A percentile compares a stretch with the other conserved stretches of the same genome.
These are phyloP conservation scores for Ciconia nigra DNA, from an alignment of 2,797 vertebrate genomes.

Conservation along the genomic window DNA sequence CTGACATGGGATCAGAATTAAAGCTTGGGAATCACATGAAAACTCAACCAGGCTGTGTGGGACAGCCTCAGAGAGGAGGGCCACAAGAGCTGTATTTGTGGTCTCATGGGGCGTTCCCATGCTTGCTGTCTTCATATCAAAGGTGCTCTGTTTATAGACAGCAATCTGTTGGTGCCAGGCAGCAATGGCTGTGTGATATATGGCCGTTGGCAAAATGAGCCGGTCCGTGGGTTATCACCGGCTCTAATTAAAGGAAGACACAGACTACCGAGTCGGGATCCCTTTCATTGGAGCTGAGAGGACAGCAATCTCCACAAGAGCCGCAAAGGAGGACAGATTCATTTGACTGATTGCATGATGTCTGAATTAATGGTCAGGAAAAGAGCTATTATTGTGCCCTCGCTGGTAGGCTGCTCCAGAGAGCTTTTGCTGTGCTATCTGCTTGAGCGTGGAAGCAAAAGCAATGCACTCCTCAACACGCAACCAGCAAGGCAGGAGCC, in stretches of 20 bases:
- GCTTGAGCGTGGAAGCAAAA: slow-evolving; percentile 56
- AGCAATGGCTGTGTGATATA: slow-evolving; percentile 75
- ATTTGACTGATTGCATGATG: slow-evolving; percentile 74
- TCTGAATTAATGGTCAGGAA: slow-evolving; percentile 79
- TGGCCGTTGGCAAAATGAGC: slow-evolving; percentile 78
- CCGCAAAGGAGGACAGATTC: slow-evolving; percentile 69
- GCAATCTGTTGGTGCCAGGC: slow-evolving; percentile 80
- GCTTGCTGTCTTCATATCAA: slow-evolving; percentile 77
- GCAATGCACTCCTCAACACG: background rate
- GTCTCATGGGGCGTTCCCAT: slow-evolving; percentile 67
- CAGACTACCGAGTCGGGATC: slow-evolving; percentile 60
- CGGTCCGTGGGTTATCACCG: slow-evolving; percentile 72
- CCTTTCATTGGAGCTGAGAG: slow-evolving; percentile 76
- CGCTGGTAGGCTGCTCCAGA: slow-evolving; percentile 64
- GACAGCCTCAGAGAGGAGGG: slow-evolving; percentile 71
- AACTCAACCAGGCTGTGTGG: slow-evolving; percentile 48
- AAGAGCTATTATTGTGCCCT: slow-evolving; percentile 72
- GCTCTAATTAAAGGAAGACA: slow-evolving; percentile 82
- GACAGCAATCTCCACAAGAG: slow-evolving; percentile 74
- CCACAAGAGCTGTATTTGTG: slow-evolving; percentile 66
- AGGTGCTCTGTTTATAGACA: slow-evolving; percentile 83
- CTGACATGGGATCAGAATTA: slow-evolving; percentile 79
- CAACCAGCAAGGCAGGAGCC: background rate
- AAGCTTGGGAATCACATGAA: slow-evolving; percentile 72
- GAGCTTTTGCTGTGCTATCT: slow-evolving; percentile 47